Evolutionary conservation across 2,113 vertebrate genomes (phyloP).

Genomic region (Corydoras sp.): DNA sequence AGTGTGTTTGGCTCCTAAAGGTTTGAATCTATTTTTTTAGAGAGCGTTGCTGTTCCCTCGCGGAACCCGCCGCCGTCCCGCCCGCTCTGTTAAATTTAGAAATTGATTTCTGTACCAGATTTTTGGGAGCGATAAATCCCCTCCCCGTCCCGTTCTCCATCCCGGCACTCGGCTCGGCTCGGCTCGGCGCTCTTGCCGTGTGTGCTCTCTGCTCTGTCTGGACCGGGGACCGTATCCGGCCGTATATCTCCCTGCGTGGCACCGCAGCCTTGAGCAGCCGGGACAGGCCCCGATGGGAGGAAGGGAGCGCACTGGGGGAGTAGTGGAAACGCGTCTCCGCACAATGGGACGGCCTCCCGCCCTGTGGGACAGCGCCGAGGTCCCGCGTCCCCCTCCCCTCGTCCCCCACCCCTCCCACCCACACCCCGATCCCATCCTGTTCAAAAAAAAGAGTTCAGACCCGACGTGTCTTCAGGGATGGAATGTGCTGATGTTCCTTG

Average conservation of each 20-base stretch:
- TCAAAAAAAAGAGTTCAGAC: too few species aligned
- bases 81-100: too few species aligned
- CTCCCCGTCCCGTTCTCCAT: neutral
- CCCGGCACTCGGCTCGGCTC: too few species aligned
- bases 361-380: slow-evolving; percentile 49
- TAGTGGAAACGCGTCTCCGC: slow-evolving; percentile 58
- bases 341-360: slow-evolving; percentile 52
- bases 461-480: too few species aligned
- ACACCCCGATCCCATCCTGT: neutral
- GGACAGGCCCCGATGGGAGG: slow-evolving; percentile 73
- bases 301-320: slow-evolving; percentile 64
- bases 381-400: slow-evolving; percentile 50
- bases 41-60: too few species aligned
- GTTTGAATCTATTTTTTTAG: too few species aligned
- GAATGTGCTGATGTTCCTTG: too few species aligned
- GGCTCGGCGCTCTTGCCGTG: neutral
- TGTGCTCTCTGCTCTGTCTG: slow-evolving; percentile 70
- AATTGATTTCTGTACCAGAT: too few species aligned
- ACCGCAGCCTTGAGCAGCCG: slow-evolving; percentile 75
- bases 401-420: slow-evolving; percentile 41
- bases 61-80: too few species aligned
- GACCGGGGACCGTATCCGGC: slow-evolving; percentile 73
- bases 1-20: too few species aligned
- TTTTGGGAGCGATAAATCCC: too few species aligned
- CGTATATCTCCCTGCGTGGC: slow-evolving; percentile 56